phyloP scores from a whole-genome alignment of 2,888 invertebrate species.

The Agelastica alni region DNA sequence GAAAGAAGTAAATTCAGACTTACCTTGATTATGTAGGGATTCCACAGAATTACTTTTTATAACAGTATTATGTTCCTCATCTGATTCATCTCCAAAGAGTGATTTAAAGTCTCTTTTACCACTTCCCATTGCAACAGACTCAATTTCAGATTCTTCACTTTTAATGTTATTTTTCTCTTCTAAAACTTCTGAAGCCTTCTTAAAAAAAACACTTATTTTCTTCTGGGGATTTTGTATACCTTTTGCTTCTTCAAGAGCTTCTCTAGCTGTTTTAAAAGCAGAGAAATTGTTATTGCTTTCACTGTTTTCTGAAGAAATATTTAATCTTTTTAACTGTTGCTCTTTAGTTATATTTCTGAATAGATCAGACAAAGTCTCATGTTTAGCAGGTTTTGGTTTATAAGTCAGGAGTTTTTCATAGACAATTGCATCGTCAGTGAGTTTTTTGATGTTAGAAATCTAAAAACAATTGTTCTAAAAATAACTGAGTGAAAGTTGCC shows the following conservation, averaged over 20 bases:
- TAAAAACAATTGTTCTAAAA: conserved; percentile 53
- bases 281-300: conserved; percentile 5
- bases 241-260: conserved; percentile 29
- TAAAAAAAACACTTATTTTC: conserved; percentile 30
- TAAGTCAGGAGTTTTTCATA: conserved; percentile 62
- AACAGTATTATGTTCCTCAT: conserved; percentile 49
- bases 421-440: conserved; percentile 57
- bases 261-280: conserved; percentile 37
- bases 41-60: not conserved
- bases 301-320: conserved; percentile 17
- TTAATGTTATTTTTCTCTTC: conserved; percentile 29
- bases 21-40: conserved; percentile 5
- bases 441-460: conserved; percentile 67
- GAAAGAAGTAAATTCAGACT: no score
- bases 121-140: conserved; percentile 21
- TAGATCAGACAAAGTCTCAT: conserved; percentile 60
- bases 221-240: conserved; percentile 22
- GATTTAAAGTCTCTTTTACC: conserved; percentile 52
- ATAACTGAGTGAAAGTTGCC: conserved; percentile 40
- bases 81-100: conserved; percentile 61
- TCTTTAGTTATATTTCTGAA: conserved; percentile 55
- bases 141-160: conserved; percentile 20
- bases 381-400: conserved; percentile 59
- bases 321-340: conserved; percentile 35
- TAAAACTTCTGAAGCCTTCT: conserved; percentile 22